A percentile compares a stretch with the other conserved stretches of the same genome.
phyloP scores from a whole-genome alignment of 2,888 invertebrate species.

The Ptychoptera contaminata region DNA sequence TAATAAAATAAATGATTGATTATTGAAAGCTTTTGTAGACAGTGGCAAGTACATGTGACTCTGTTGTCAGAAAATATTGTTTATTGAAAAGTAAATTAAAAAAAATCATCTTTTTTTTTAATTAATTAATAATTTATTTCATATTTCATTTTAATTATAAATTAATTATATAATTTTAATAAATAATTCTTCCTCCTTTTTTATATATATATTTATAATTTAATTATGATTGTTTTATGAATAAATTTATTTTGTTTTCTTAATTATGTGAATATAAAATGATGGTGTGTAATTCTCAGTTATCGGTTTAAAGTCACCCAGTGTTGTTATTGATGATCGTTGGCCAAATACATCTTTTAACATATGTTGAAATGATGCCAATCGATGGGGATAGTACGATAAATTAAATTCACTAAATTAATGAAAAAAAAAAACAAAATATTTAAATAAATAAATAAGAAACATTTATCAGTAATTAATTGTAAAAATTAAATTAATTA shows the following conservation, averaged over 20 bases:
- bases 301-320: constrained; percentile 65
- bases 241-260: constrained; percentile 34
- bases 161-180: too few species aligned
- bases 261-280: constrained; percentile 72
- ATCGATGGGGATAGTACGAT: constrained; percentile 74
- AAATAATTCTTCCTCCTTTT: neutral
- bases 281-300: constrained; percentile 48
- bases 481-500: constrained; percentile 10
- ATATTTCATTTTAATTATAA: too few species aligned
- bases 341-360: constrained; percentile 52
- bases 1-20: too few species aligned
- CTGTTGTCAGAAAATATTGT: too few species aligned
- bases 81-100: too few species aligned
- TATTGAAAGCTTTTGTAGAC: too few species aligned
- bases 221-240: constrained; percentile 2
- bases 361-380: constrained; percentile 54
- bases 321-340: constrained; percentile 49
- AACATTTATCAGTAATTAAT: neutral
- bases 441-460: constrained; percentile 1
- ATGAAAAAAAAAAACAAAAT: constrained; percentile 15
- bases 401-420: constrained; percentile 59
- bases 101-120: too few species aligned
- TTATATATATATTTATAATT: neutral
- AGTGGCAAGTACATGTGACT: too few species aligned
- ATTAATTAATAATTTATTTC: too few species aligned